Conservation (phyloP, 2,113 vertebrate species). For the Arothron firmamentum region DNA sequence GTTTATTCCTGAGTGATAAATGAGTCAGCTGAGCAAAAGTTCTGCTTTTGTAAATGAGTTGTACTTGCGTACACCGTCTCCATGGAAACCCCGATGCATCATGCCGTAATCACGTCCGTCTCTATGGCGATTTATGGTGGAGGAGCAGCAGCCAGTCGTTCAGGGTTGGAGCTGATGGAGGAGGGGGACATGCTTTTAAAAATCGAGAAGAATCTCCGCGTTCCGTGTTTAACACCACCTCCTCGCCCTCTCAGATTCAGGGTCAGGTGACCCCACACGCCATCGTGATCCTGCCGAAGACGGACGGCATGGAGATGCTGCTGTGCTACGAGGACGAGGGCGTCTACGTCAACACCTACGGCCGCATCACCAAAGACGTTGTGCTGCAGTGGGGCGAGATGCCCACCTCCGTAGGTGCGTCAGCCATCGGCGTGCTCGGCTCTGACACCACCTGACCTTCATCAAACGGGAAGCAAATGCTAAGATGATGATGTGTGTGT, state of each 20-base stretch:
- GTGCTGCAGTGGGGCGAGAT: slow-evolving; percentile 99
- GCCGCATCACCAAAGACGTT: slow-evolving; percentile 98
- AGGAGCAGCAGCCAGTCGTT: slow-evolving; percentile 42
- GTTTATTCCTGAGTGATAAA: no score
- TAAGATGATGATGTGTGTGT: slow-evolving; percentile 8
- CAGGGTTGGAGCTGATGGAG: no score
- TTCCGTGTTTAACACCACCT: slow-evolving; percentile 2
- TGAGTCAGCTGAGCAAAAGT: no score
- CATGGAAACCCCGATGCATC: slow-evolving; percentile 44
- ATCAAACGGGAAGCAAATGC: not conserved
- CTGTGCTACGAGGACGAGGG: slow-evolving; percentile 99
- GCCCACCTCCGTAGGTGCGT: slow-evolving; percentile 99
- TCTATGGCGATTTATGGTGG: slow-evolving; percentile 44
- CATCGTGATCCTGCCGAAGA: slow-evolving; percentile 98
- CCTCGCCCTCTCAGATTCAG: slow-evolving; percentile 85
- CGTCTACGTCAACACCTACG: slow-evolving; percentile 98
- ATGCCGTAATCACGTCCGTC: slow-evolving; percentile 42
- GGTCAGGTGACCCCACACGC: slow-evolving; percentile 97
- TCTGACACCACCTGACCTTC: slow-evolving; percentile 39
- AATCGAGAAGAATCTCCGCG: no score
- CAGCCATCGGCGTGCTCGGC: slow-evolving; percentile 38
- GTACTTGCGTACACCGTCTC: not conserved
- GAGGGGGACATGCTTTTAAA: no score
- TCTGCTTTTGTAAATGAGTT: no score
- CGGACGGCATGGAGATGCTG: slow-evolving; percentile 99